phyloP scores from a whole-genome alignment of 2,797 vertebrate genomes.

The Falco columbarius region DNA sequence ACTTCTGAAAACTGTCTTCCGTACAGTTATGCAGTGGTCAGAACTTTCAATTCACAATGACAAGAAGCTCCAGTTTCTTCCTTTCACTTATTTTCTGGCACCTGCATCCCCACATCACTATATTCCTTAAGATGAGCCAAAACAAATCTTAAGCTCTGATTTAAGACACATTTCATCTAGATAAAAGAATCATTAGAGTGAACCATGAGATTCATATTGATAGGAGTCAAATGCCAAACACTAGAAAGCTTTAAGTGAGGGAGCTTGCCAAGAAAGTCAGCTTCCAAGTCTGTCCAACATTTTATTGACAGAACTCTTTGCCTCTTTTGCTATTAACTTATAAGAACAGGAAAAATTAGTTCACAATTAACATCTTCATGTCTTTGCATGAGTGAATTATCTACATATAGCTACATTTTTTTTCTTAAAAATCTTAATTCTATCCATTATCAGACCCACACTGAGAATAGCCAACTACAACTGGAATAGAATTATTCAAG shows the following conservation, averaged over 20 bases:
- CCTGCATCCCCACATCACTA: not conserved
- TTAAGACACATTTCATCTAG: not conserved
- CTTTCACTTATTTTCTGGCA: not conserved
- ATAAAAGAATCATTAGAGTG: not conserved
- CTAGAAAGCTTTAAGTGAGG: not conserved
- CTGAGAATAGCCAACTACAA: accelerated
- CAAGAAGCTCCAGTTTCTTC: not conserved
- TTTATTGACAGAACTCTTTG: not conserved
- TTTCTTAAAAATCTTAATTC: not conserved
- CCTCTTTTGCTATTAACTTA: not conserved
- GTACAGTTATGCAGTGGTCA: not conserved
- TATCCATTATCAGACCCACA: not conserved
- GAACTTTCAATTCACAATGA: not conserved
- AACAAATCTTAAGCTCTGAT: not conserved
- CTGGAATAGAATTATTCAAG: not conserved
- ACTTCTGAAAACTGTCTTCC: not conserved
- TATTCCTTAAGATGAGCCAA: not conserved
- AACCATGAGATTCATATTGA: not conserved
- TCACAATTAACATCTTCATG: not conserved
- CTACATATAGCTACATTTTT: not conserved
- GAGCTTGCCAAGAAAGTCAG: not conserved
- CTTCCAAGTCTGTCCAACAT: not conserved
- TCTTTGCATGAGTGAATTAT: not conserved
- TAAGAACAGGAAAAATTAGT: not conserved
- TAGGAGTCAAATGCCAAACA: not conserved